Percentiles rank a stretch among this genome's conserved stretches.
These are phyloP conservation scores for Lynx canadensis DNA, from an alignment of 2,113 vertebrate genomes.

Conservation along the genomic window DNA sequence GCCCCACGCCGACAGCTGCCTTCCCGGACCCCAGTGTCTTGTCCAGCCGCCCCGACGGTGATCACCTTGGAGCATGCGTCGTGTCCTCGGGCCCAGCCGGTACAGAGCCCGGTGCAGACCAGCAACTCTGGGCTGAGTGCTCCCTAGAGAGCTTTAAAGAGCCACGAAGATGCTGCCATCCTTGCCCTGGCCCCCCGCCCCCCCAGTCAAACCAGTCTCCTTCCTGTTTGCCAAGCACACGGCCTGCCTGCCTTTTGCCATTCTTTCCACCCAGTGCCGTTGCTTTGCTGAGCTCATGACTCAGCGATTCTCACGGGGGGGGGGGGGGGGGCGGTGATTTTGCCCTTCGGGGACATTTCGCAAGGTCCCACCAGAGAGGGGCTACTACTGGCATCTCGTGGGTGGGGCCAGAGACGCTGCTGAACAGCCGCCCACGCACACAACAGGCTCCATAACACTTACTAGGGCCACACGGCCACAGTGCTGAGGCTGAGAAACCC, in stretches of 20 bases:
- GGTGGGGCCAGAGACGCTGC: neutral
- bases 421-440: neutral
- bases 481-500: accelerated
- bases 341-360: neutral
- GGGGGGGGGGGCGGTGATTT: neutral
- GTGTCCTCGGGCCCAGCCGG: neutral
- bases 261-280: neutral
- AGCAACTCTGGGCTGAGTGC: neutral
- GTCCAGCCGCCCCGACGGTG: neutral
- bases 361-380: neutral
- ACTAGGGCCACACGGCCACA: accelerated
- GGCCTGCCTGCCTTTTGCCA: accelerated
- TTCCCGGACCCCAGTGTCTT: neutral
- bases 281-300: neutral
- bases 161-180: neutral
- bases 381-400: neutral
- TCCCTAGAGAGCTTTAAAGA: neutral
- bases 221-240: neutral
- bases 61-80: neutral
- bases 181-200: neutral
- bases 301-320: neutral
- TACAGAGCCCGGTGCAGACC: neutral
- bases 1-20: neutral
- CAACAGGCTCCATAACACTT: neutral
- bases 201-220: neutral